A percentile compares a stretch with the other conserved stretches of the same genome.
Conservation (phyloP, 2,797 vertebrate species). For the Pygocentrus nattereri region DNA sequence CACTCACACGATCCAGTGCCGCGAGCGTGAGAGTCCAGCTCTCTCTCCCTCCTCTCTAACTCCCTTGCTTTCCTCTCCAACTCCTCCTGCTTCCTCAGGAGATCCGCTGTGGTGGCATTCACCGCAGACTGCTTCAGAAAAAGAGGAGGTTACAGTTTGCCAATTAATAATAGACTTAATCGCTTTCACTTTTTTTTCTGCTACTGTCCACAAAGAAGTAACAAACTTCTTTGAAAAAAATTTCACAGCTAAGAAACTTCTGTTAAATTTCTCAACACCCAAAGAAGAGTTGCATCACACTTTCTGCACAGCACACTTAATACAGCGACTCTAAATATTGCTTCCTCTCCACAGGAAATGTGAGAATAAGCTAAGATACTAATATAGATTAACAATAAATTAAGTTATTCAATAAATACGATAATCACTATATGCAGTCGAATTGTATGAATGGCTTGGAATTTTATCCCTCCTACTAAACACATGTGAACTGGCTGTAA, state of each 20-base stretch:
- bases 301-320: neutral
- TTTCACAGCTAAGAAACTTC: too few species aligned
- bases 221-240: neutral
- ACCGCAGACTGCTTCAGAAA: slow-evolving; percentile 66
- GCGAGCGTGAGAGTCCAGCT: slow-evolving; percentile 86
- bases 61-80: slow-evolving; percentile 92
- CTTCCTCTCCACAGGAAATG: neutral
- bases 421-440: neutral
- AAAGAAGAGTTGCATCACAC: neutral
- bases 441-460: neutral
- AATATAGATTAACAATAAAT: neutral
- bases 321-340: too few species aligned
- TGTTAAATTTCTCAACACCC: neutral
- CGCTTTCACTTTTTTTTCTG: neutral
- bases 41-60: slow-evolving; percentile 90
- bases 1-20: slow-evolving; percentile 81
- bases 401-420: neutral
- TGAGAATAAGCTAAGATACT: neutral
- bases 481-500: neutral
- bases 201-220: neutral
- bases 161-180: neutral
- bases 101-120: slow-evolving; percentile 84
- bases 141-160: neutral
- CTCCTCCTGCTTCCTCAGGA: slow-evolving; percentile 93
- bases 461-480: neutral